Conservation (phyloP, 2,113 vertebrate species). For the Callipepla squamata region DNA sequence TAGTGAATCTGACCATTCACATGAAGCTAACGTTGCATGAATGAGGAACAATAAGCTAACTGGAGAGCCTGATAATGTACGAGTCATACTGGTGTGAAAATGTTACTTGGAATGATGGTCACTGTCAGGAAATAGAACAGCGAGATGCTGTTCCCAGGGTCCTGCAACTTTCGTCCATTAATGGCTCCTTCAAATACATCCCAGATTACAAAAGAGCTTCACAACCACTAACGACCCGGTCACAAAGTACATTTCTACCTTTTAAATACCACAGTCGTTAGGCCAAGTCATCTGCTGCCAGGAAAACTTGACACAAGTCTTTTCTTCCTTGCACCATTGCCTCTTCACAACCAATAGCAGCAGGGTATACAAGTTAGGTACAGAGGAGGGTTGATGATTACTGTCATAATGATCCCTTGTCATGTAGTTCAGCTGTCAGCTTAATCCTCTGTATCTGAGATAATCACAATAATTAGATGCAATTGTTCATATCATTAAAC, state of each 20-base stretch:
- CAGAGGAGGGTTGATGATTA: constrained; percentile 6
- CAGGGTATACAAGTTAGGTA: background rate
- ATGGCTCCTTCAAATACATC: background rate
- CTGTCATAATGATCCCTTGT: constrained; percentile 20
- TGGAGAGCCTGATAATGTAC: background rate
- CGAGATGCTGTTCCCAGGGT: background rate
- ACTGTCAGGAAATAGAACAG: background rate
- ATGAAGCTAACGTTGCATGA: background rate
- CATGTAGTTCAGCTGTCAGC: constrained; percentile 19
- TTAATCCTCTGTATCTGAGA: constrained; percentile 21
- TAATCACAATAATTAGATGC: constrained; percentile 52
- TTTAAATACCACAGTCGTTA: background rate
- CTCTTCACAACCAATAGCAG: background rate
- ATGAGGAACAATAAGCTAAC: background rate
- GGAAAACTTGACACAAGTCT: background rate
- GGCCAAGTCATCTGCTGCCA: background rate
- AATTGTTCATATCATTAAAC: constrained; percentile 40
- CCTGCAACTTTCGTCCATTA: background rate
- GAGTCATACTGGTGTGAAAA: background rate
- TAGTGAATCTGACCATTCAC: background rate
- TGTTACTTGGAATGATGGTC: background rate
- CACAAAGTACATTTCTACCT: background rate
- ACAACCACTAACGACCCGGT: background rate
- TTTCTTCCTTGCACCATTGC: background rate
- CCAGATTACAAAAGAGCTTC: background rate